These are phyloP conservation scores for Pituophis catenifer DNA, from an alignment of 2,113 vertebrate genomes.

Conservation along the genomic window DNA sequence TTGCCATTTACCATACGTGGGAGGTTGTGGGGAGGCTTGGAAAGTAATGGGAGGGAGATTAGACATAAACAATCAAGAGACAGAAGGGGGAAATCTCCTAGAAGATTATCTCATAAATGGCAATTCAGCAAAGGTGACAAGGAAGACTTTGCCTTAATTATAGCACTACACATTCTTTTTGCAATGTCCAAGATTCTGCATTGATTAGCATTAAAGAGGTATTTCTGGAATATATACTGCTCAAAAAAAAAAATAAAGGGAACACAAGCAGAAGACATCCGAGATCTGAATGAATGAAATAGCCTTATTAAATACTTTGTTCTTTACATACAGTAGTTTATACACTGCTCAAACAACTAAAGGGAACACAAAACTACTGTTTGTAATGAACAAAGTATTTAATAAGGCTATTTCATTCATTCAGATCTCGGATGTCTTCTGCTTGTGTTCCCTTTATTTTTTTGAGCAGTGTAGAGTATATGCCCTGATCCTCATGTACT, in stretches of 20 bases:
- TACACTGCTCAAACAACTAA: too few species aligned
- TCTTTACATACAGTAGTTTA: too few species aligned
- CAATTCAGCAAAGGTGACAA: background rate
- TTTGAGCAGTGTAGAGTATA: too few species aligned
- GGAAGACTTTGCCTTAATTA: background rate
- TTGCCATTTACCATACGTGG: background rate
- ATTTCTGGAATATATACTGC: background rate
- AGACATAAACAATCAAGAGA: background rate
- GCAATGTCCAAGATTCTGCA: background rate
- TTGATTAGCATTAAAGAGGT: background rate
- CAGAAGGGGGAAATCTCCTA: background rate
- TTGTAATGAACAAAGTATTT: too few species aligned
- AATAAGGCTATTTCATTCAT: too few species aligned
- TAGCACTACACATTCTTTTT: background rate
- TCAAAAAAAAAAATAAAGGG: too few species aligned
- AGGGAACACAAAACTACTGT: too few species aligned
- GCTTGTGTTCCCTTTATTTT: too few species aligned
- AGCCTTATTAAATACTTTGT: too few species aligned
- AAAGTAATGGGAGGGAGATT: background rate
- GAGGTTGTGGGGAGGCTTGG: background rate
- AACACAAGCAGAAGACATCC: too few species aligned
- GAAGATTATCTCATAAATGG: background rate
- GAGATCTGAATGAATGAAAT: too few species aligned
- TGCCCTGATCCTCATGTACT: background rate
- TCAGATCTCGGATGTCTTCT: too few species aligned